These are phyloP conservation scores for Venustoraphidia nigricollis DNA, from an alignment of 2,888 invertebrate species.

Conservation along the genomic window DNA sequence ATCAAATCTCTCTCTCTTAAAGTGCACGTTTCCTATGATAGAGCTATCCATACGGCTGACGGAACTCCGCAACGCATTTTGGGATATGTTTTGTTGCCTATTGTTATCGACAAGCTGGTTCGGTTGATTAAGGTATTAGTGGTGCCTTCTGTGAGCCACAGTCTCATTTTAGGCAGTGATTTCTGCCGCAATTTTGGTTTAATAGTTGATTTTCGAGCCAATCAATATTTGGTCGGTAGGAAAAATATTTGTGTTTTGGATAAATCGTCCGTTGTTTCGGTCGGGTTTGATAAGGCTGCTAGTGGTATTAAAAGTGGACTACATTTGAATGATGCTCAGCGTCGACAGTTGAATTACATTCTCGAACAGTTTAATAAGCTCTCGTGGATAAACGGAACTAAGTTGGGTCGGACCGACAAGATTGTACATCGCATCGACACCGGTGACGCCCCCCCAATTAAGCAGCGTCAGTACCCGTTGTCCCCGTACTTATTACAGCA, in stretches of 20 bases:
- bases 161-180: no score
- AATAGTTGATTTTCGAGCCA: no score
- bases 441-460: constrained; percentile 9
- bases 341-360: not conserved
- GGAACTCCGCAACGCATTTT: not conserved
- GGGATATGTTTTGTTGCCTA: not conserved
- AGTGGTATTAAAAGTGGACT: not conserved
- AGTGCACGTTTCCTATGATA: no score
- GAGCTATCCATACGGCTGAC: constrained; percentile 1
- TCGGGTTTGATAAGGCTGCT: no score
- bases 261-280: no score
- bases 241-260: no score
- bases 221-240: no score
- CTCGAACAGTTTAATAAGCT: not conserved
- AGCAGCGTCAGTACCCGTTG: constrained; percentile 11
- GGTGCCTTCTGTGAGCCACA: constrained; percentile 5
- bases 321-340: not conserved
- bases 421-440: constrained; percentile 7
- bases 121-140: constrained; percentile 4
- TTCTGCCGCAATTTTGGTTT: no score
- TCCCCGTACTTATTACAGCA: constrained; percentile 9
- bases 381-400: not conserved
- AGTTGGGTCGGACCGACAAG: not conserved
- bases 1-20: no score
- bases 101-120: not conserved